Conservation (phyloP, 53 echinoderm and acorn worm genomes). For the Echinarachnius parma region DNA sequence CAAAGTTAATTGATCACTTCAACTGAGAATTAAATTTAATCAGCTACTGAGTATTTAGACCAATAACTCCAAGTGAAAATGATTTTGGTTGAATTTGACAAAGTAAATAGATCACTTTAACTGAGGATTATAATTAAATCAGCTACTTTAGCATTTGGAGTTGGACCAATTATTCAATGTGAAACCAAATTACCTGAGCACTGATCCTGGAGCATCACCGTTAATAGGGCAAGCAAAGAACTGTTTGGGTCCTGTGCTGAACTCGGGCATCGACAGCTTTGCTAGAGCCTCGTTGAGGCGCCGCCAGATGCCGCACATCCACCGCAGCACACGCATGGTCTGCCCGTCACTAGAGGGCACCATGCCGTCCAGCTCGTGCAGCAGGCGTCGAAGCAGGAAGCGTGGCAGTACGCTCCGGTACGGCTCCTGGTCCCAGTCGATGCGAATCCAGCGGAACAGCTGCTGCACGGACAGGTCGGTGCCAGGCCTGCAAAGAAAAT, state of each 20-base stretch:
- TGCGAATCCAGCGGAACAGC: slow-evolving; percentile 84
- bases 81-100: too few species aligned
- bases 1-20: background rate
- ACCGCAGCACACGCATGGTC: slow-evolving; percentile 54
- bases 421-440: slow-evolving; percentile 91
- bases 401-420: slow-evolving; percentile 69
- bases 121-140: too few species aligned
- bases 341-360: slow-evolving; percentile 46
- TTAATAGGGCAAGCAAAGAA: slow-evolving; percentile 88
- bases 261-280: slow-evolving; percentile 67
- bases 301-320: slow-evolving; percentile 84
- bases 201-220: slow-evolving; percentile 61
- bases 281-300: slow-evolving; percentile 77
- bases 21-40: too few species aligned
- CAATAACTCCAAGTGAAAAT: too few species aligned
- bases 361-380: slow-evolving; percentile 50
- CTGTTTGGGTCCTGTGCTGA: slow-evolving; percentile 79
- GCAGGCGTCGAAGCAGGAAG: slow-evolving; percentile 61
- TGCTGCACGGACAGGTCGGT: slow-evolving; percentile 84
- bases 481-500: slow-evolving; percentile 56
- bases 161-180: background rate
- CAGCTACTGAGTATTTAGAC: too few species aligned
- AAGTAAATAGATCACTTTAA: too few species aligned
- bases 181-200: slow-evolving; percentile 74
- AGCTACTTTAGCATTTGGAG: too few species aligned